Percentiles rank a stretch among this genome's conserved stretches.
These are phyloP conservation scores for Parus major DNA, from an alignment of 2,113 vertebrate species.

Conservation along the genomic window DNA sequence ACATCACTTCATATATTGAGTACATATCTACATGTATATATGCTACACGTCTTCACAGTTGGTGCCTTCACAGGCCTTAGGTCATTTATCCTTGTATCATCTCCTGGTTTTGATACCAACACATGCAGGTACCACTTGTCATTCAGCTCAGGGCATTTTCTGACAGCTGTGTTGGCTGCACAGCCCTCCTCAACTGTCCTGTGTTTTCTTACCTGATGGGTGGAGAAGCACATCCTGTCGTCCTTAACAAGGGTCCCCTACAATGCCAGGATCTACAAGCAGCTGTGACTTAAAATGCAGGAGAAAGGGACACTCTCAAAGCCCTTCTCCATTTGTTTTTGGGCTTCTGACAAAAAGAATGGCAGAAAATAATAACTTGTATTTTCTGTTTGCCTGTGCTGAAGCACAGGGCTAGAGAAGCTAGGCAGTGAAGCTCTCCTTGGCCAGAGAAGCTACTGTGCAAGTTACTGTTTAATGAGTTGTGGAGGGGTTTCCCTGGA, in stretches of 20 bases:
- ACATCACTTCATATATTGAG: background rate
- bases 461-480: background rate
- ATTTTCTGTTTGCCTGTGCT: background rate
- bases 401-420: background rate
- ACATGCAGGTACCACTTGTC: rapidly evolving
- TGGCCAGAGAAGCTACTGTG: background rate
- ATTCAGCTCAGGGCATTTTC: background rate
- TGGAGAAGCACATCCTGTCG: background rate
- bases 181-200: background rate
- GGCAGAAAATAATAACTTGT: background rate
- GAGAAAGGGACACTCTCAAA: background rate
- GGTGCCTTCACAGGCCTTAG: background rate
- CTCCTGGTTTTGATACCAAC: background rate
- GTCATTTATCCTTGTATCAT: background rate
- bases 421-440: background rate
- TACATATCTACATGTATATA: too few species aligned
- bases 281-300: background rate
- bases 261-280: background rate
- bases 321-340: background rate
- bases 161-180: background rate
- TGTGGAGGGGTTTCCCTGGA: background rate
- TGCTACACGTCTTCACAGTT: background rate
- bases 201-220: background rate
- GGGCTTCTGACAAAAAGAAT: background rate
- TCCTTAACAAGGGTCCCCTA: background rate